A percentile compares a stretch with the other conserved stretches of the same genome.
Evolutionary conservation across 2,888 invertebrate species (phyloP).

Genomic region (Melolontha melolontha): DNA sequence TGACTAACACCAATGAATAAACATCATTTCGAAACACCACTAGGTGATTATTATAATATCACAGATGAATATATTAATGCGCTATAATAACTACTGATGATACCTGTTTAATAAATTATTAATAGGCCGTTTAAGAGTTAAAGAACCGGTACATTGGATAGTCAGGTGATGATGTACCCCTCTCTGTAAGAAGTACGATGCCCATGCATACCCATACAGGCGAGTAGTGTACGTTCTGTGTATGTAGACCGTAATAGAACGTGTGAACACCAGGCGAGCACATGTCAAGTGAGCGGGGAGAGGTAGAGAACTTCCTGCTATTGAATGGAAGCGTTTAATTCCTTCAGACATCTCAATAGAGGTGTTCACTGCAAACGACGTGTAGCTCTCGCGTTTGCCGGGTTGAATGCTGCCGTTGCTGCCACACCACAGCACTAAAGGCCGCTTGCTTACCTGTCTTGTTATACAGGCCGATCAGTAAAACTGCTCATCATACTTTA

Average conservation of each 20-base stretch:
- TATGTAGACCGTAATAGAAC: conserved; percentile 53
- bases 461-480: conserved; percentile 51
- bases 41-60: conserved; percentile 10
- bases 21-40: conserved; percentile 48
- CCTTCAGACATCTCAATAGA: conserved; percentile 61
- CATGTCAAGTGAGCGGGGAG: conserved; percentile 59
- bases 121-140: conserved; percentile 16
- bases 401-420: conserved; percentile 26
- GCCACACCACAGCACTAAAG: conserved; percentile 49
- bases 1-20: conserved; percentile 49
- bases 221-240: neutral
- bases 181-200: conserved; percentile 28
- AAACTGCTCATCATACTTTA: conserved; percentile 49
- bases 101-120: conserved; percentile 29
- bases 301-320: conserved; percentile 57
- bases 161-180: conserved; percentile 13
- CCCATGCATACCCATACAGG: too few species aligned
- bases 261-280: conserved; percentile 61
- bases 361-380: conserved; percentile 53
- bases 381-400: conserved; percentile 21
- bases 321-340: conserved; percentile 59
- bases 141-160: conserved; percentile 43
- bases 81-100: conserved; percentile 21
- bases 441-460: conserved; percentile 51
- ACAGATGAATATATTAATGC: too few species aligned